These are phyloP conservation scores for Cydia amplana DNA, from an alignment of 1,140 invertebrate genomes.

Conservation along the genomic window DNA sequence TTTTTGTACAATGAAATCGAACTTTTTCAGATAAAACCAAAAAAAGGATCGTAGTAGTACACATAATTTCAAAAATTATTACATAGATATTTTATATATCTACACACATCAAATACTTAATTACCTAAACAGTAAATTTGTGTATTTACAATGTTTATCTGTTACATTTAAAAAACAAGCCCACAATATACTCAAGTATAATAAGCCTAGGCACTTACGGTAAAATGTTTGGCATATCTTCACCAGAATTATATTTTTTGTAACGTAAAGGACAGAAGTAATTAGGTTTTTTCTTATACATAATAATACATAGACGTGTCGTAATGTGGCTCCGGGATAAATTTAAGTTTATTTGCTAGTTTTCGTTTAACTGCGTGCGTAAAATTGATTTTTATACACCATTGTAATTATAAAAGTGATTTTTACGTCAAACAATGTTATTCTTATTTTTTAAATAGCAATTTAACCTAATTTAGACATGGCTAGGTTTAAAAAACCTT, in stretches of 20 bases:
- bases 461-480: constrained; percentile 59
- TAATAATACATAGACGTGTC: no score
- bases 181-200: constrained; percentile 33
- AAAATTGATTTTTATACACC: no score
- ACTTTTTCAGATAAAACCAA: neutral
- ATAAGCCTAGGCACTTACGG: constrained; percentile 68
- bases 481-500: constrained; percentile 36
- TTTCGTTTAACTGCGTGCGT: no score
- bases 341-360: no score
- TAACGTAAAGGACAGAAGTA: no score
- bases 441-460: constrained; percentile 42
- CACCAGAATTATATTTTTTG: constrained; percentile 5
- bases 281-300: no score
- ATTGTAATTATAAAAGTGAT: neutral
- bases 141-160: constrained; percentile 19
- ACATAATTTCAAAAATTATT: neutral
- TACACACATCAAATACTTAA: constrained; percentile 3
- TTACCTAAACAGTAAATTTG: neutral
- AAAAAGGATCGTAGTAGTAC: neutral
- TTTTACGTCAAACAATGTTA: constrained; percentile 45
- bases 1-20: no score
- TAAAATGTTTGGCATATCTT: constrained; percentile 59
- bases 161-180: constrained; percentile 18
- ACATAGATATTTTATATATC: neutral
- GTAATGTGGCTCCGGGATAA: no score